Evolutionary conservation across 2,797 vertebrate genomes (phyloP), one percentile per base, ranked within the genome.

Genomic region (Alosa sapidissima): DNA sequence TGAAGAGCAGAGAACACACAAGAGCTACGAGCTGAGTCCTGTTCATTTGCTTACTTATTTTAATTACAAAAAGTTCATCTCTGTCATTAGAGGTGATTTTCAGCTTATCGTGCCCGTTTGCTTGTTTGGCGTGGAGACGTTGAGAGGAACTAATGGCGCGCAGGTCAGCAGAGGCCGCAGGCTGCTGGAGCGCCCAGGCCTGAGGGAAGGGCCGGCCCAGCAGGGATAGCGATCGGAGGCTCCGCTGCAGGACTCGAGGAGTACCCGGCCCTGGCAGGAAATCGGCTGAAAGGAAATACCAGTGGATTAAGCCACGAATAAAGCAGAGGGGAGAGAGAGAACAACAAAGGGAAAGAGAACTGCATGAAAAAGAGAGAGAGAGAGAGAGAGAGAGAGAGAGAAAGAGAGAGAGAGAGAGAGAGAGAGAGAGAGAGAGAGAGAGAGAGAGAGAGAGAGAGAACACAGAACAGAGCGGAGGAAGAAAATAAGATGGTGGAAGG

Each of bases 261-360:
- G 84, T 82, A 87, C 85, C 49, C 83, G 8, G 87, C 82, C 84
- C 81, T 1, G 21, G 84, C 48, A 68, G 87, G 85, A 92, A 89
- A 88, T 58, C 28, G 5, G 41, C 60, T 60, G 85, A 90, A 89
- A 90, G 89, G 86, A 89, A 90, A 90, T 86, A 91, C 83, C 83
- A 75, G 52, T 75, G 87, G 87, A 90, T 91, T 89, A 90, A 85
- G 68, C 62, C 86, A 28, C 28, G 84, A 86, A 84, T 85, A 87
- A 47, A 78, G 47, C 72, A 47, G 72, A 47, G 81, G 72, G 14
- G 82, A 81, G 82, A 78, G 83, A 82, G 83, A 68, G 45, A 47
- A 41, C 41, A 41, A 41, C 41, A 41, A 83, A 47, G 75, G 21
- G 54, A 41, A 41, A 41, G 41, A 2, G 41, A 41, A 41, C 41